These are phyloP conservation scores for Cryptus armator DNA, from an alignment of 2,888 invertebrate species.

Conservation along the genomic window DNA sequence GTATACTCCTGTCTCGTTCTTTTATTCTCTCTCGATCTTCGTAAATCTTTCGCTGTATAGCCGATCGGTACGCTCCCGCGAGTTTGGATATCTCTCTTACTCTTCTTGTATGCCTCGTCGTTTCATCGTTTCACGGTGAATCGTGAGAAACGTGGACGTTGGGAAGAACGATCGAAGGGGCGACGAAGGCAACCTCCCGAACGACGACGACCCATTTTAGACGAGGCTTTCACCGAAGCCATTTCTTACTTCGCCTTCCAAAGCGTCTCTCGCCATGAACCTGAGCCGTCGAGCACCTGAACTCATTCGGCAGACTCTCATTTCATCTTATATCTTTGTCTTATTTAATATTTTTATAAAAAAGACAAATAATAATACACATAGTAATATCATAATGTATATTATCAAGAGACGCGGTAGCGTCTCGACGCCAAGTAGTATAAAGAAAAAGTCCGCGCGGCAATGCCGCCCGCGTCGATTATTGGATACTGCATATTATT, in stretches of 20 bases:
- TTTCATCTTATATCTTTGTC: neutral
- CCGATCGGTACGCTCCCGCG: neutral
- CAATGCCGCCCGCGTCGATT: no score
- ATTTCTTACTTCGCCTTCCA: conserved; percentile 9
- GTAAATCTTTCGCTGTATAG: conserved; percentile 50
- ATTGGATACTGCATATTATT: no score
- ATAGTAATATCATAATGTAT: neutral
- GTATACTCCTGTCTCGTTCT: conserved; percentile 41
- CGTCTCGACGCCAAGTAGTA: no score
- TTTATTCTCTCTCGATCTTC: conserved; percentile 64
- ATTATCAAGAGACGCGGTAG: neutral
- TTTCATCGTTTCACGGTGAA: conserved; percentile 52
- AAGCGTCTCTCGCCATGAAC: conserved; percentile 15
- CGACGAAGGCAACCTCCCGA: conserved; percentile 19
- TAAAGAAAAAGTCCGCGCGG: no score
- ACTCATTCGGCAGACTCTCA: conserved; percentile 3
- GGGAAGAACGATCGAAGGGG: conserved; percentile 49
- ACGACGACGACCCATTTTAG: conserved; percentile 57
- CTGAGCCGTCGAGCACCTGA: neutral
- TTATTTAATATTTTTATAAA: neutral
- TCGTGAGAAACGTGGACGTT: conserved; percentile 55
- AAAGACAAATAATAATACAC: no score
- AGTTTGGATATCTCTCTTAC: conserved; percentile 40
- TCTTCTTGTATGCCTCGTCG: conserved; percentile 7
- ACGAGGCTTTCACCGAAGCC: conserved; percentile 38